These are phyloP conservation scores for Brachionus koreanus DNA, from an alignment of 1,140 invertebrate genomes.

Conservation along the genomic window DNA sequence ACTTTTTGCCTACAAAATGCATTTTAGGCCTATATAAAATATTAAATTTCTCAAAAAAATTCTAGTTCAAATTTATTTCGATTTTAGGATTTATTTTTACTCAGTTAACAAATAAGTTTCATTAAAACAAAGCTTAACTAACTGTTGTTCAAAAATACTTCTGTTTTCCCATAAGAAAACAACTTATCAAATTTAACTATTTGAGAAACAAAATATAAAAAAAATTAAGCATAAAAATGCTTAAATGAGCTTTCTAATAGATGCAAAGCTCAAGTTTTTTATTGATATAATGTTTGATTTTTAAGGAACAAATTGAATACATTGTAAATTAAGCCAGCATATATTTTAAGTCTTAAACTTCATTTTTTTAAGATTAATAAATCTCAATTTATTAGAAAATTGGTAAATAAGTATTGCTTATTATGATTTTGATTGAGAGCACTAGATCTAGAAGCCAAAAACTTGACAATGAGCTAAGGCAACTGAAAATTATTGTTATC, in stretches of 20 bases:
- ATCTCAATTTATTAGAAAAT: no score
- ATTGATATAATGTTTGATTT: not conserved
- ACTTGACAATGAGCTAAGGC: no score
- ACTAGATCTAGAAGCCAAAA: no score
- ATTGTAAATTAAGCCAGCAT: not conserved
- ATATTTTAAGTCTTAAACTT: not conserved
- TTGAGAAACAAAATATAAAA: not conserved
- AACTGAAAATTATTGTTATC: no score
- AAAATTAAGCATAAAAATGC: not conserved
- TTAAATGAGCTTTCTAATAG: not conserved
- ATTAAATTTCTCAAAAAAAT: not conserved
- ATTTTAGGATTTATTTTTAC: not conserved
- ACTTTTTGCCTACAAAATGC: conserved; percentile 29
- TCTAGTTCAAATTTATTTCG: not conserved
- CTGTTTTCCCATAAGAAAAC: not conserved
- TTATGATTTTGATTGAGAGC: no score
- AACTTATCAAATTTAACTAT: not conserved
- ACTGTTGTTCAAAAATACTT: not conserved
- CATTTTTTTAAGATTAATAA: not conserved
- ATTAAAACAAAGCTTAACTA: not conserved
- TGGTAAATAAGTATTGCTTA: no score
- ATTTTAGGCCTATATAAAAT: not conserved
- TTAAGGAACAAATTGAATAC: not conserved
- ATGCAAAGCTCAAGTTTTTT: not conserved
- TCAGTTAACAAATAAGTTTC: not conserved